Conservation (phyloP, 2,888 invertebrate species). For the Pseudococcus jackbeardsleyi region DNA sequence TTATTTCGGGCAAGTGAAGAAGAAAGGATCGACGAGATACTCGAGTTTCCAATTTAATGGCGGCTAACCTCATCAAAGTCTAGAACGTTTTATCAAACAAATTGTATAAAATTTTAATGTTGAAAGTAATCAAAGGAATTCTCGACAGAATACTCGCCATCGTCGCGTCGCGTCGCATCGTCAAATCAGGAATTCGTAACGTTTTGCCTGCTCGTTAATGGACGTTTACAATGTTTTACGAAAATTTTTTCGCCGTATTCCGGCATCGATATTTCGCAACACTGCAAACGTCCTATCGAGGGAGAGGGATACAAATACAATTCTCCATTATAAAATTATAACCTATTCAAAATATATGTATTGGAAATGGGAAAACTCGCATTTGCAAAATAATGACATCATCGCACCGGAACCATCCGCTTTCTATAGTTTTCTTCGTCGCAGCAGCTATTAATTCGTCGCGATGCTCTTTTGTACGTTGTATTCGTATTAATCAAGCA, state of each 20-base stretch:
- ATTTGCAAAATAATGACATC: conserved; percentile 25
- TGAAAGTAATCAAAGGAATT: not conserved
- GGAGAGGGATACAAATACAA: not conserved
- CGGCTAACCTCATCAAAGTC: not conserved
- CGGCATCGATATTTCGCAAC: not conserved
- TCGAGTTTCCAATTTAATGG: not conserved
- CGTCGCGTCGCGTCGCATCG: not conserved
- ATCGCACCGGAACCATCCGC: not conserved
- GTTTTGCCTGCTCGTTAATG: not conserved
- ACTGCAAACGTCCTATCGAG: not conserved
- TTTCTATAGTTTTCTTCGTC: conserved; percentile 9
- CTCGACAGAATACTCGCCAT: not conserved
- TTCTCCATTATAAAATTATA: conserved; percentile 18
- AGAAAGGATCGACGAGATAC: not conserved
- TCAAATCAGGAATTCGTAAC: not conserved
- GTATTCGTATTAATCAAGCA: conserved; percentile 6
- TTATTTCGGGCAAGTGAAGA: not conserved
- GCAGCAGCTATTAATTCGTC: not conserved
- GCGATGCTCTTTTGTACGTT: not conserved
- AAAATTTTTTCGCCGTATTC: not conserved
- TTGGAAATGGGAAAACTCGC: not conserved
- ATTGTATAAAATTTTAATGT: not conserved
- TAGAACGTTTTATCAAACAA: not conserved
- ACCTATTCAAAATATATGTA: conserved; percentile 33
- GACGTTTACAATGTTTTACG: not conserved